These are phyloP conservation scores for Acanthurus lineatus DNA, from an alignment of 2,797 vertebrate species.

Conservation along the genomic window DNA sequence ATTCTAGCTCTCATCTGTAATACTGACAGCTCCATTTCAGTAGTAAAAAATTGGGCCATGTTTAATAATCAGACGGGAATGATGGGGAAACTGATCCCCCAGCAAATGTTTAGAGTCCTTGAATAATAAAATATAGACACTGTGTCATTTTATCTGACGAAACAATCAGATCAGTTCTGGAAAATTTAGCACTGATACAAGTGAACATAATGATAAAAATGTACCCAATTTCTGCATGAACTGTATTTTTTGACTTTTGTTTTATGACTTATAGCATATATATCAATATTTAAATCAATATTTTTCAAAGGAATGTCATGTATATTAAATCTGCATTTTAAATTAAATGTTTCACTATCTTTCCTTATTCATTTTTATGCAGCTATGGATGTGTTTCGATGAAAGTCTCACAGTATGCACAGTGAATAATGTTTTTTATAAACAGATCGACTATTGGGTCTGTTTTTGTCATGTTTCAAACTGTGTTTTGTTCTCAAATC, in stretches of 20 bases:
- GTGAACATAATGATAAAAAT: background rate
- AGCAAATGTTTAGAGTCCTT: background rate
- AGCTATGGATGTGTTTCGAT: conserved; percentile 48
- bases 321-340: conserved; percentile 9
- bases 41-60: background rate
- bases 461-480: conserved; percentile 78
- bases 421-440: conserved; percentile 68
- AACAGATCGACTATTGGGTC: conserved; percentile 76
- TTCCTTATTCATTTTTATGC: conserved; percentile 26
- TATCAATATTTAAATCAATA: conserved; percentile 22
- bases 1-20: background rate
- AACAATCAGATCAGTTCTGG: background rate
- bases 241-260: background rate
- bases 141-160: background rate
- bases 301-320: too few relatives aligned
- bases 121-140: background rate
- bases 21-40: background rate
- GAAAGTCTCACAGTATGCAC: conserved; percentile 39
- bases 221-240: background rate
- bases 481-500: conserved; percentile 84
- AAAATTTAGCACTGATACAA: background rate
- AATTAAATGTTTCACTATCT: conserved; percentile 35
- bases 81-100: background rate
- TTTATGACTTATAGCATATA: background rate
- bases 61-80: background rate